phyloP scores from a whole-genome alignment of 23 tunicate genomes.

The Ciona savignyi region DNA sequence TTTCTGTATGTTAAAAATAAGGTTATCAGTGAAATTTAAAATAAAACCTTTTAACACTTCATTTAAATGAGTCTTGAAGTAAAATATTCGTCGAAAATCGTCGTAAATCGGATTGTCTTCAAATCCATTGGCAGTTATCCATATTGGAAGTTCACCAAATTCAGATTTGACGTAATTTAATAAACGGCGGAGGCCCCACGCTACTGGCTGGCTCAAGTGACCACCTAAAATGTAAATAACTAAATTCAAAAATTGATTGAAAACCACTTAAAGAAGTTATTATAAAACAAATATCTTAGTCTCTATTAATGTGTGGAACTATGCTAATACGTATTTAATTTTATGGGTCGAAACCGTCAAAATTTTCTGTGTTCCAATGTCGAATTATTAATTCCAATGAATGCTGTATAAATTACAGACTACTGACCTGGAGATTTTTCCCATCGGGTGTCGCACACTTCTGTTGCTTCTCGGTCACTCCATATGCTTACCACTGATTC shows the following conservation, averaged over 20 bases:
- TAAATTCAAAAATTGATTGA: too few relatives aligned
- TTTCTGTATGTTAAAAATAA: too few relatives aligned
- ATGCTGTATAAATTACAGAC: not conserved
- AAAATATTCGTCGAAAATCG: slow-evolving; percentile 30
- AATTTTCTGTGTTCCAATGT: not conserved
- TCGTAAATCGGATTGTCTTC: slow-evolving; percentile 34
- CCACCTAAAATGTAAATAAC: slow-evolving; percentile 14
- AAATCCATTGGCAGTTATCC: slow-evolving; percentile 68
- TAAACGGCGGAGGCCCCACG: slow-evolving; percentile 67
- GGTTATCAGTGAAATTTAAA: not conserved
- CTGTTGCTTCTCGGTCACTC: slow-evolving; percentile 17
- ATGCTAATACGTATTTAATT: too few relatives aligned
- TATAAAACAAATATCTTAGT: too few relatives aligned
- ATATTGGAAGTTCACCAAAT: slow-evolving; percentile 24
- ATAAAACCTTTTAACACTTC: slow-evolving; percentile 57
- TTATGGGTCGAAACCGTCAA: not conserved
- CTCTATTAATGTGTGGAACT: too few relatives aligned
- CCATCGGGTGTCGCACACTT: slow-evolving; percentile 38
- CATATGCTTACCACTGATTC: slow-evolving; percentile 11
- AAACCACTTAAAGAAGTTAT: too few relatives aligned
- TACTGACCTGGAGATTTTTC: slow-evolving; percentile 39
- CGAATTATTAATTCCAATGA: not conserved
- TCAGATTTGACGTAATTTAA: slow-evolving; percentile 37
- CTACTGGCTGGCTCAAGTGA: slow-evolving; percentile 42
- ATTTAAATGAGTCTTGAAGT: slow-evolving; percentile 49